Base-by-base conservation (phyloP, 2,113 vertebrate species). In the Merops nubicus region DNA sequence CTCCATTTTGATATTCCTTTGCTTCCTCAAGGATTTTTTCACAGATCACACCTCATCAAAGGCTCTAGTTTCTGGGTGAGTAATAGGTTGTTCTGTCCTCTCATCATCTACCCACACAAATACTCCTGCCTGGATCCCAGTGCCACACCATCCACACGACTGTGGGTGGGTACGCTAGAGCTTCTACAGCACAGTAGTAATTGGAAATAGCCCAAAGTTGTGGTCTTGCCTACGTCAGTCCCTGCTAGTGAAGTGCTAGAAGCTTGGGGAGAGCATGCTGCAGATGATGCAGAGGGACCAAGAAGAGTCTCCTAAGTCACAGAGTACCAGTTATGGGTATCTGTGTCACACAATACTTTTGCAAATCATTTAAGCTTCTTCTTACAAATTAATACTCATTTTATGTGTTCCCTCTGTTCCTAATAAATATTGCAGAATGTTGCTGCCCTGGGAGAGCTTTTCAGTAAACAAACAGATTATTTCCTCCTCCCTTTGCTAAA, bases 81-180 rank as follows among this genome's bases (percentile, higher is more conserved):
- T 96, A 93, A 91, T 60, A 89, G 53, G 72, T 67, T 93, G 67
- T 81, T 86, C 45, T 73, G 72, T 69, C 85, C 89, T 93, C 34
- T 90, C 85, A 85, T 88, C 65, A 88, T 60, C 79, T 40, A 9
- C 91, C 78, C 89, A 77, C 89, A 79, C 77, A 68, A 91, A 81
- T 83, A 79, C 28, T 96, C 70, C 74, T 92, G 93, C 91, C 64
- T 82, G 85, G 74, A 78, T 95, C 74, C 79, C 85, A 88, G 86
- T 77, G 79, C 86, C 68, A 12, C 14, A 15, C 69, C 79, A 68
- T 75, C 67, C 68, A 85, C 80, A 50, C 17, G 20, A 28, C 56
- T 6, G 14, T 63, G 63, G n/a, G 82, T 91, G 87, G 81, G 36
- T 80, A 15, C 43, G 70, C 54, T 84, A n/a, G n/a, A 94, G 63